phyloP scores from a whole-genome alignment of 2,113 vertebrate genomes.

The Acinonyx jubatus region DNA sequence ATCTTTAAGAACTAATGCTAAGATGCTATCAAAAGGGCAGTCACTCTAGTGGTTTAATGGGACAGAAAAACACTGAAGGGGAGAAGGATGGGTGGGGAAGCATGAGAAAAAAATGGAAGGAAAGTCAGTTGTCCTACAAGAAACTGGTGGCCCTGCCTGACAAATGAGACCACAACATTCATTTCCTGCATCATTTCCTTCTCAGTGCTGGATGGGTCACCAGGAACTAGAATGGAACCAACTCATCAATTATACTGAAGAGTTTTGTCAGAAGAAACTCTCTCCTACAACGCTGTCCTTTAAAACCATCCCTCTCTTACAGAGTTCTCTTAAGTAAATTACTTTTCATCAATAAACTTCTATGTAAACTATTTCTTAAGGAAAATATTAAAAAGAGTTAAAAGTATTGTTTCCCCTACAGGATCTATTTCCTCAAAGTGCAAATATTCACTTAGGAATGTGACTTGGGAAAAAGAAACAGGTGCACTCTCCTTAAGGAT shows the following conservation, averaged over 20 bases:
- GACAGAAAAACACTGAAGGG: neutral
- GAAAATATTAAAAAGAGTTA: slow-evolving; percentile 7
- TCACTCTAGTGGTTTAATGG: neutral
- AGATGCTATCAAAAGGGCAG: neutral
- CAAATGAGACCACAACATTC: neutral
- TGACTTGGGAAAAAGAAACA: neutral
- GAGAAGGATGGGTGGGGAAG: neutral
- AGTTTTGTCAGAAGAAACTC: slow-evolving; percentile 26
- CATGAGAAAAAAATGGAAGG: neutral
- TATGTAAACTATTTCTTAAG: slow-evolving; percentile 48
- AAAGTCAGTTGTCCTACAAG: neutral
- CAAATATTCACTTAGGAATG: neutral
- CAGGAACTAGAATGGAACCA: neutral
- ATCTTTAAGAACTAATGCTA: neutral
- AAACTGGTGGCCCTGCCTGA: neutral
- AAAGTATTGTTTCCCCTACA: neutral
- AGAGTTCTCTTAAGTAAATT: slow-evolving; percentile 41
- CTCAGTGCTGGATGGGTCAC: neutral
- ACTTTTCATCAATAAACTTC: neutral
- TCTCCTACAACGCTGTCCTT: neutral
- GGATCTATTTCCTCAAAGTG: neutral
- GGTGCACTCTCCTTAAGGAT: neutral
- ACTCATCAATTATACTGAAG: neutral
- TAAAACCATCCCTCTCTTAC: neutral
- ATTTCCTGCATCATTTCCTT: slow-evolving; percentile 60